These are phyloP conservation scores for Dioctria rufipes DNA, from an alignment of 2,888 invertebrate species.

Conservation along the genomic window DNA sequence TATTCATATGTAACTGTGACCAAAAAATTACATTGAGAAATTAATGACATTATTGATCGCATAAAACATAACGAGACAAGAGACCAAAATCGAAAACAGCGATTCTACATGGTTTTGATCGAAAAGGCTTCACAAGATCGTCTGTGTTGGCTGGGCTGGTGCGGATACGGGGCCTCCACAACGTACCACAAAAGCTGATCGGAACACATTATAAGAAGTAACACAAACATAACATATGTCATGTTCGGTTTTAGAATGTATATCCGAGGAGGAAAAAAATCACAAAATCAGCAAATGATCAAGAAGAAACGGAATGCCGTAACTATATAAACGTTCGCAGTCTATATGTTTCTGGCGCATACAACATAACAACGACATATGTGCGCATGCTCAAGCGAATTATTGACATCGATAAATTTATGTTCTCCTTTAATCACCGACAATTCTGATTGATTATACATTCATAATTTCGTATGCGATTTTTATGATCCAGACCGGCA, in stretches of 20 bases:
- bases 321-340: conserved; percentile 34
- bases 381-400: conserved; percentile 58
- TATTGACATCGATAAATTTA: conserved; percentile 62
- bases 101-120: conserved; percentile 49
- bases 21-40: conserved; percentile 50
- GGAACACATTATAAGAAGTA: conserved; percentile 46
- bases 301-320: conserved; percentile 51
- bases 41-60: conserved; percentile 55
- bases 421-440: conserved; percentile 63
- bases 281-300: conserved; percentile 43
- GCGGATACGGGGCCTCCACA: conserved; percentile 22
- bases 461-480: conserved; percentile 63
- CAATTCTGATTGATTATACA: conserved; percentile 64
- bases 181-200: conserved; percentile 18
- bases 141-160: conserved; percentile 4
- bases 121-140: conserved; percentile 45
- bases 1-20: conserved; percentile 41
- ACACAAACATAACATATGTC: conserved; percentile 54
- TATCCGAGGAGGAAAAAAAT: not conserved
- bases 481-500: conserved; percentile 60
- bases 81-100: conserved; percentile 42
- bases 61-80: conserved; percentile 54
- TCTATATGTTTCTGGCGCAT: conserved; percentile 54
- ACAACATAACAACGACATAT: conserved; percentile 56
- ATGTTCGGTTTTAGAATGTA: conserved; percentile 49